Evolutionary conservation across 2,888 invertebrate genomes (phyloP).

Genomic region (Sisyra nigra): DNA sequence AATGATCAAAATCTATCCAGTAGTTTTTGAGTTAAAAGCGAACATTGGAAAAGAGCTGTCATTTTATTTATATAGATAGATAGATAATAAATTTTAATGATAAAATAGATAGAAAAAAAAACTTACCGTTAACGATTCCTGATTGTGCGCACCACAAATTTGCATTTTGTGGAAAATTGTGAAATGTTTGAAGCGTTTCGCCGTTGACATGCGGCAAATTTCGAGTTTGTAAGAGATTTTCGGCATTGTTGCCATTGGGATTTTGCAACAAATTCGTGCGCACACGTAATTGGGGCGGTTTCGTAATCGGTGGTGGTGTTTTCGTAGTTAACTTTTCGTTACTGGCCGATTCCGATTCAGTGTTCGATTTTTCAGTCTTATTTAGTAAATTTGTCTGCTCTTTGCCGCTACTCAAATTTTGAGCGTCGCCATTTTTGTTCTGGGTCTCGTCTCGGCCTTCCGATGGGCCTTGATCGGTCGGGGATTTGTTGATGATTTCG

Average conservation of each 20-base stretch:
- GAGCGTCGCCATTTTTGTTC: not conserved
- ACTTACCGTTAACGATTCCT: not conserved
- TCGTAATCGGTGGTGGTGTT: not conserved
- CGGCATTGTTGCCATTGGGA: not conserved
- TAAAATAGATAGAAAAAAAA: too few species aligned
- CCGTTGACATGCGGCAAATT: not conserved
- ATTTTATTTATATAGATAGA: too few species aligned
- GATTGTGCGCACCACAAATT: not conserved
- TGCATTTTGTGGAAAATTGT: not conserved
- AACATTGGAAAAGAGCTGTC: too few species aligned
- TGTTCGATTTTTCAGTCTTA: not conserved
- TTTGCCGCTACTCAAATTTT: not conserved
- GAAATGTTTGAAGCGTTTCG: not conserved
- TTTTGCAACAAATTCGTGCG: slow-evolving; percentile 5
- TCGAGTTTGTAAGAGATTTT: not conserved
- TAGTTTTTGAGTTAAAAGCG: too few species aligned
- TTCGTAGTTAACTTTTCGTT: not conserved
- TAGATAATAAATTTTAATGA: too few species aligned
- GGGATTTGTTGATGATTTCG: slow-evolving; percentile 7
- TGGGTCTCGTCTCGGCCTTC: too few species aligned
- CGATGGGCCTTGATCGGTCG: not conserved
- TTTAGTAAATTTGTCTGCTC: not conserved
- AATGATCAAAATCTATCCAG: too few species aligned
- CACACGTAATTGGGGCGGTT: slow-evolving; percentile 4
- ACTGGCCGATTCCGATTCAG: not conserved